Evolutionary conservation across 1,140 invertebrate species (phyloP), one percentile per base, ranked within the genome.

Genomic region (Onthophagus taurus): DNA sequence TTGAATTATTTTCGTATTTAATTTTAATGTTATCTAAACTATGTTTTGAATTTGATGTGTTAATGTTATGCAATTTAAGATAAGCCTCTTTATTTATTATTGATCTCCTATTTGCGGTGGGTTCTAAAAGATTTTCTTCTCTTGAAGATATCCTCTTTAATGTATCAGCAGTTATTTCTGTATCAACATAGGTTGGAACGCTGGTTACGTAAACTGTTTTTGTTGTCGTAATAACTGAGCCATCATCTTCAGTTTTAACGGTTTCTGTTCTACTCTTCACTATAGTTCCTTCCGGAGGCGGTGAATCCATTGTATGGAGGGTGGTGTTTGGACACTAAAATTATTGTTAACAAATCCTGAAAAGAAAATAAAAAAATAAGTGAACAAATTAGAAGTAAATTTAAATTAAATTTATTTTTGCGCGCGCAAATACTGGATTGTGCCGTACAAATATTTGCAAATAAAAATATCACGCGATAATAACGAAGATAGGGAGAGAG

Each of bases 61-160:
- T 26, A n/a, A 6, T 26, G 2, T 50, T 44, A 31, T 59, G 57
- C 9, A 58, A 37, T 43, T 58, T 55, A 9, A 50, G 46, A 42
- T 59, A 59, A 16, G 52, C 47, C 2, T 47, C 33, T 36, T 47
- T 50, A 26, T 59, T 57, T 12, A 59, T 50, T 23, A 33, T 44
- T 36, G 37, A 45, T 35, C 37, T 33, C 16, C 31, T 45, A 26
- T 7, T 26, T n/a, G 23, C 6, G 6, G 23, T n/a, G n/a, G 6
- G 6, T 7, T n/a, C n/a, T 6, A 7, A 7, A n/a, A 26, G n/a
- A 26, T 26, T 26, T 7, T 26, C n/a, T 26, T 26, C n/a, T n/a
- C n/a, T n/a, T 26, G n/a, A 7, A 6, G 23, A 7, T 26, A 26
- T 26, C 23, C 23, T 26, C 23, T n/a, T 26, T 6, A 26, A n/a